These are phyloP conservation scores for Anoplolepis gracilipes DNA, from an alignment of 1,140 invertebrate genomes.

Conservation along the genomic window DNA sequence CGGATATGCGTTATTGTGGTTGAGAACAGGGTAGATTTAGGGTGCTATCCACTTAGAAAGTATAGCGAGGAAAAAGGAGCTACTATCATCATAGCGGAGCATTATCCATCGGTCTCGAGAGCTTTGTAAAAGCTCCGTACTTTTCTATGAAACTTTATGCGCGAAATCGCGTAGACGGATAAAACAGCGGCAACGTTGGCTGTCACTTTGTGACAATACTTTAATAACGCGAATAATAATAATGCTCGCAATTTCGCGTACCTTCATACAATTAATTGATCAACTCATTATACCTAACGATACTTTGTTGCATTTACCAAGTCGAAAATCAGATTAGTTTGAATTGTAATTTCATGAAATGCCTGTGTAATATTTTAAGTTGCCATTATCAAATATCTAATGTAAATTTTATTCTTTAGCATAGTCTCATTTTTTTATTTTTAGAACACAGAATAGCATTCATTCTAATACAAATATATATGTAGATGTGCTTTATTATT, in stretches of 20 bases:
- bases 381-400: background rate
- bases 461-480: too few relatives aligned
- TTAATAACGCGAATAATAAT: slow-evolving; percentile 53
- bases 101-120: slow-evolving; percentile 61
- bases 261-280: background rate
- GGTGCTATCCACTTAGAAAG: slow-evolving; percentile 56
- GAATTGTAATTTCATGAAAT: background rate
- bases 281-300: background rate
- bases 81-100: slow-evolving; percentile 12
- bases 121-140: slow-evolving; percentile 61
- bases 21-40: slow-evolving; percentile 46
- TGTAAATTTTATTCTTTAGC: background rate
- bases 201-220: slow-evolving; percentile 46
- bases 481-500: too few relatives aligned
- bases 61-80: slow-evolving; percentile 5
- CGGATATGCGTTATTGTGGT: slow-evolving; percentile 33
- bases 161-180: slow-evolving; percentile 30
- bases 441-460: too few relatives aligned
- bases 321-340: background rate
- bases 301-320: background rate
- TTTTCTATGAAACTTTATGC: slow-evolving; percentile 64
- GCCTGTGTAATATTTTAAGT: background rate
- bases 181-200: slow-evolving; percentile 16
- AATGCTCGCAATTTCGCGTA: background rate
- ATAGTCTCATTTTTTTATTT: too few relatives aligned